Conservation (phyloP, 2,113 vertebrate genomes). For the Bungarus multicinctus region DNA sequence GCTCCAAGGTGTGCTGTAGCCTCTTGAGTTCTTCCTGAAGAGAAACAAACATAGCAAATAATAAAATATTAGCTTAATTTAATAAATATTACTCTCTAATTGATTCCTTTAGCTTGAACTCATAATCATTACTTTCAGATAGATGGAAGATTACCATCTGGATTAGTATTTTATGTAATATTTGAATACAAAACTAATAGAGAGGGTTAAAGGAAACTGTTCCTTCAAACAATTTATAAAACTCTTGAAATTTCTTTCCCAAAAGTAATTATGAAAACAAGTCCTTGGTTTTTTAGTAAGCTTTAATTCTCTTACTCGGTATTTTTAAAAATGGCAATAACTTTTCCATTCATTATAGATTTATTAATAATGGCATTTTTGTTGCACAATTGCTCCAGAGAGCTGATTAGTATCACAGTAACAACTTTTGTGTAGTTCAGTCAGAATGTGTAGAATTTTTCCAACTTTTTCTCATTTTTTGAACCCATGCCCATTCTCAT, state of each 20-base stretch:
- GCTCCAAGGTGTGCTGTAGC: slow-evolving; percentile 79
- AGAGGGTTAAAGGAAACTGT: not conserved
- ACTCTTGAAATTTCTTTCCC: not conserved
- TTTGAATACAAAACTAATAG: not conserved
- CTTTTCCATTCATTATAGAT: not conserved
- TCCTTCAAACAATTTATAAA: not conserved
- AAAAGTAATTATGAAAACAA: not conserved
- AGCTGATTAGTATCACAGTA: not conserved
- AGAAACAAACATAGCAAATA: slow-evolving; percentile 23
- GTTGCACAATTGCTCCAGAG: not conserved
- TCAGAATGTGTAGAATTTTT: not conserved
- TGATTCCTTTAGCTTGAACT: not conserved
- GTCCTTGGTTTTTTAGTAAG: not conserved
- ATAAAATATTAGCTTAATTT: not conserved
- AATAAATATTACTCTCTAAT: not conserved
- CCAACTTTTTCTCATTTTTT: not conserved
- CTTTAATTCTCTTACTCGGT: not conserved
- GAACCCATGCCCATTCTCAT: not conserved
- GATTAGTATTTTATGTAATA: not conserved
- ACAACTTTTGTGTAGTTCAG: not conserved
- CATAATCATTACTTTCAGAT: not conserved
- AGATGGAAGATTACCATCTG: not conserved
- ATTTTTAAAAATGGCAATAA: not conserved
- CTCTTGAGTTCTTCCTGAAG: slow-evolving; percentile 84
- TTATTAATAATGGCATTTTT: slow-evolving; percentile 6